Evolutionary conservation across 2,797 vertebrate species (phyloP), one percentile per base, ranked within the genome.

Genomic region (Labroides dimidiatus): DNA sequence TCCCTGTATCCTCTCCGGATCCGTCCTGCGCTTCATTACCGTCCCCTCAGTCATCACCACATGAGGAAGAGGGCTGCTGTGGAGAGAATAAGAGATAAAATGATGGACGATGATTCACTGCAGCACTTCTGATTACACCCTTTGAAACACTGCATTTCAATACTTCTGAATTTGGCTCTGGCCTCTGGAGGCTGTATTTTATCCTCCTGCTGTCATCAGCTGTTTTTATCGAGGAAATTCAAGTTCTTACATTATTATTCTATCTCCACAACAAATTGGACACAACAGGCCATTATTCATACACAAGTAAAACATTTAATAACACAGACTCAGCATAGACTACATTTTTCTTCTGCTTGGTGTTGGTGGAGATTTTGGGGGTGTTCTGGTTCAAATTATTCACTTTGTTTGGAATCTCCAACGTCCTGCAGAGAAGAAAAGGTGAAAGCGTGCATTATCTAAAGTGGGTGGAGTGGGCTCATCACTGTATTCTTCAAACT

Each of bases 1-100:
- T 75, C 72, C 67, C n/a, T 74, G 81, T 82, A 67, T 85, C 75
- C 86, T 80, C 72, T 78, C 75, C 63, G 71, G 66, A 81, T 86
- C 84, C 80, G 67, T 85, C 72, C 86, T 74, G 78, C 57, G 59
- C 82, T 83, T 87, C 77, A 66, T 74, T 62, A 68, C 66, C 69
- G 69, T 69, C 73, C 52, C 53, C 77, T 58, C 60, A 69, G 56
- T 43, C 43, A 50, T 69, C 73, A 72, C 62, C 70, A 64, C 60
- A 62, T 66, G 54, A 75, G 67, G 76, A 77, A 64, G 81, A 59
- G 48, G 60, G 77, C 87, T 90, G 86, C 84, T 78, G 77, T 67
- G 68, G 74, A 47, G 33, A 49, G 62, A 54, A 72, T 24, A 37
- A 75, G 58, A 74, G 44, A 54, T 69, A 42, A 71, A 30, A 36